phyloP scores from a whole-genome alignment of 2,113 vertebrate species.

The Tringa solitaria region DNA sequence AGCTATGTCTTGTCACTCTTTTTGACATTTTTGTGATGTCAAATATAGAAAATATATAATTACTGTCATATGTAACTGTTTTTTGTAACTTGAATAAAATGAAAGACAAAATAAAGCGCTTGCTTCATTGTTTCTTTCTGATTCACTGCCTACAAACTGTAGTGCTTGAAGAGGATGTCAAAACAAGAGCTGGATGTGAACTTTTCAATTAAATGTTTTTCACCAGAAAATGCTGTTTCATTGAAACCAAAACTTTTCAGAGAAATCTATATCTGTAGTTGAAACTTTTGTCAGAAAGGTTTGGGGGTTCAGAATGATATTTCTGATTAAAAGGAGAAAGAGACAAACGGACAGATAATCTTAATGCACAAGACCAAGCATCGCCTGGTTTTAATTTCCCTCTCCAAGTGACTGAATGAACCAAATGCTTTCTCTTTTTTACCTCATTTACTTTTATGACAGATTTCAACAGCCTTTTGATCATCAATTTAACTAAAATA shows the following conservation, averaged over 20 bases:
- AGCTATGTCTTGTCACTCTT: background rate
- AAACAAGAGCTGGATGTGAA: background rate
- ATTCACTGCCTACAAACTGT: background rate
- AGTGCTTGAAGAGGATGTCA: background rate
- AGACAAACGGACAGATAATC: background rate
- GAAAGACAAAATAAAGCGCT: constrained; percentile 9
- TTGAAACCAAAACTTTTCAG: constrained; percentile 30
- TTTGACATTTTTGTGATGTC: too few species aligned
- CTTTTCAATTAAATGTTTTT: constrained; percentile 25
- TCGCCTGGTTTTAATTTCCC: background rate
- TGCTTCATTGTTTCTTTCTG: background rate
- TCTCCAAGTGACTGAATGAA: background rate
- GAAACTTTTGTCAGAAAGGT: background rate
- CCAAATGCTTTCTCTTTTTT: background rate
- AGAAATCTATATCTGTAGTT: background rate
- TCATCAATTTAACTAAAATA: background rate
- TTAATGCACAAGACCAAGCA: background rate
- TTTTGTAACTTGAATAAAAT: background rate
- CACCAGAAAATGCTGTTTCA: background rate
- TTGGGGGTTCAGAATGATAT: background rate
- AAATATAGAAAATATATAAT: background rate
- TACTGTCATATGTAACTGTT: background rate
- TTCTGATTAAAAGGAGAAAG: background rate
- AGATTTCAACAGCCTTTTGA: background rate
- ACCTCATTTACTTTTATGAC: background rate